These are phyloP conservation scores for Drosophila niveifrons DNA, from an alignment of 2,888 invertebrate genomes.

Conservation along the genomic window DNA sequence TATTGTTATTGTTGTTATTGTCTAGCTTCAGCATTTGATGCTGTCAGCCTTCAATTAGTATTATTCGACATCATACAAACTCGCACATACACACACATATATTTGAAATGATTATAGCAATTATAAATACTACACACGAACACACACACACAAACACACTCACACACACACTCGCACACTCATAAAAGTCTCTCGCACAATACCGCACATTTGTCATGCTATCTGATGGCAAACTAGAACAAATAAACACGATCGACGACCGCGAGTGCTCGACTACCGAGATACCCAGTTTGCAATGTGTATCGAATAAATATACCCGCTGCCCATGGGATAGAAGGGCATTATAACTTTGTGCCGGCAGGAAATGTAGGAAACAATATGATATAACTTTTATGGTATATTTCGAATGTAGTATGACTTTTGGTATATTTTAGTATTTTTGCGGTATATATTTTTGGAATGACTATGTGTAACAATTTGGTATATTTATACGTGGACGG, in stretches of 20 bases:
- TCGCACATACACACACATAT: constrained; percentile 1
- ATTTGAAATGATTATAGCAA: constrained; percentile 53
- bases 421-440: too few relatives aligned
- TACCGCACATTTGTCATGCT: constrained; percentile 20
- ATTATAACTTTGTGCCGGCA: too few relatives aligned
- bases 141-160: not conserved
- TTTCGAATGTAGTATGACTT: too few relatives aligned
- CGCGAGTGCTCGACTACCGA: not conserved
- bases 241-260: not conserved
- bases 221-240: constrained; percentile 3
- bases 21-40: constrained; percentile 7
- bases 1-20: constrained; percentile 20
- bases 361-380: too few relatives aligned
- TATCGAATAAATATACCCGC: too few relatives aligned
- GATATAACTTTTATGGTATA: too few relatives aligned
- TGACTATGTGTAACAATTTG: too few relatives aligned
- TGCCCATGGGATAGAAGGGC: too few relatives aligned
- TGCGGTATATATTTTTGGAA: too few relatives aligned
- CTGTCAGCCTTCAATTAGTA: constrained; percentile 49
- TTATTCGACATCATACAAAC: constrained; percentile 32
- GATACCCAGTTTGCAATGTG: not conserved
- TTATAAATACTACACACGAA: constrained; percentile 24
- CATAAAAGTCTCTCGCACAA: constrained; percentile 1
- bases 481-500: too few relatives aligned
- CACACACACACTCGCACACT: too few relatives aligned